Conservation (phyloP, 2,888 invertebrate genomes). For the Candidula unifasciata region DNA sequence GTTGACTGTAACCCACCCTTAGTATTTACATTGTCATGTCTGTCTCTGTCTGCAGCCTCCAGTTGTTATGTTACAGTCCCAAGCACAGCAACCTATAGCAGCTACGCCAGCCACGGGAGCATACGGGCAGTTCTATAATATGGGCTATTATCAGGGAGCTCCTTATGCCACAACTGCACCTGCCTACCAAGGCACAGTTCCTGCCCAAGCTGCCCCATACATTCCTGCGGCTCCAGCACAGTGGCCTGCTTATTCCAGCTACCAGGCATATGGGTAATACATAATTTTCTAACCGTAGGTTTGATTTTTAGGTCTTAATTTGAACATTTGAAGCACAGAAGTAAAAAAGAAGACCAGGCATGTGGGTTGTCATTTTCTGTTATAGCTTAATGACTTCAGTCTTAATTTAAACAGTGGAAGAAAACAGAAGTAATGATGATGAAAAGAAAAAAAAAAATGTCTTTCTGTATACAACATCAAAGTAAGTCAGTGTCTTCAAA, state of each 20-base stretch:
- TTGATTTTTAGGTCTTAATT: too few species aligned
- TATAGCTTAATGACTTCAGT: too few species aligned
- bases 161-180: conserved; percentile 51
- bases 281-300: background rate
- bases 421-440: too few species aligned
- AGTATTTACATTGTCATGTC: too few species aligned
- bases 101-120: conserved; percentile 52
- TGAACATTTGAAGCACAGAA: too few species aligned
- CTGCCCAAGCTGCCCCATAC: conserved; percentile 58
- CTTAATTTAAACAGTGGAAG: too few species aligned
- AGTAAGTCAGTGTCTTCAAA: too few species aligned
- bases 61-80: conserved; percentile 49
- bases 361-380: too few species aligned
- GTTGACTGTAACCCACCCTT: too few species aligned
- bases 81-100: conserved; percentile 58
- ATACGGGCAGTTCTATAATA: conserved; percentile 67
- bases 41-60: conserved; percentile 24
- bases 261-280: conserved; percentile 52
- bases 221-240: conserved; percentile 52
- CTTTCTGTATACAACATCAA: too few species aligned
- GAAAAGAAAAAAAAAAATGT: too few species aligned
- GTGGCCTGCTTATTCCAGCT: conserved; percentile 55
- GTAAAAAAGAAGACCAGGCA: too few species aligned
- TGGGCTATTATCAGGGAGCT: conserved; percentile 65
- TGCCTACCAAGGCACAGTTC: conserved; percentile 47